phyloP scores from a whole-genome alignment of 2,113 vertebrate species.

The Ceyx margarethae region DNA sequence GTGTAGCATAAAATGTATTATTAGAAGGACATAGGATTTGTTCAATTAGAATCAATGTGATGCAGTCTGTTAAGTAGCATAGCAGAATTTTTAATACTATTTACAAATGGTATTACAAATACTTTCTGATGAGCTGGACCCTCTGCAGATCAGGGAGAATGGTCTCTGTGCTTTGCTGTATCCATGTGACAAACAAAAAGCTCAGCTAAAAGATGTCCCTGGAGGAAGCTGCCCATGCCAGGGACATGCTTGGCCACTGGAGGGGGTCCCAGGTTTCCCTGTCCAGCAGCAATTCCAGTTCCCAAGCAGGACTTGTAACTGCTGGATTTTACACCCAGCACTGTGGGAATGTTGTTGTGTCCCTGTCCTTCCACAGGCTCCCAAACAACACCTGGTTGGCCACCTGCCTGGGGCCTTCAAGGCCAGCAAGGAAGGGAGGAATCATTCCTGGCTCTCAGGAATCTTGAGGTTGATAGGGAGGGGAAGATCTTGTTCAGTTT shows the following conservation, averaged over 20 bases:
- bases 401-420: neutral
- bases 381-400: neutral
- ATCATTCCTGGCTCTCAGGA: accelerated
- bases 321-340: neutral
- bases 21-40: neutral
- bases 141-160: neutral
- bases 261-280: accelerated
- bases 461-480: neutral
- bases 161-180: neutral
- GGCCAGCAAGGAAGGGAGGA: neutral
- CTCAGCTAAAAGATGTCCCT: neutral
- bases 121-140: neutral
- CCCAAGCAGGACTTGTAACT: neutral
- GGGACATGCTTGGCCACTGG: neutral
- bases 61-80: neutral
- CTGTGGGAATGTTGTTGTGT: neutral
- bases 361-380: neutral
- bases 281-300: neutral
- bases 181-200: neutral
- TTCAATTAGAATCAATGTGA: neutral
- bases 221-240: neutral
- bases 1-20: neutral
- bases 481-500: neutral
- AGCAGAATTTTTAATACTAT: neutral
- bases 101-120: too few species aligned